Evolutionary conservation across 2,797 vertebrate species (phyloP), one percentile per base, ranked within the genome.

Genomic region (Enteromius unitaeniatus): DNA sequence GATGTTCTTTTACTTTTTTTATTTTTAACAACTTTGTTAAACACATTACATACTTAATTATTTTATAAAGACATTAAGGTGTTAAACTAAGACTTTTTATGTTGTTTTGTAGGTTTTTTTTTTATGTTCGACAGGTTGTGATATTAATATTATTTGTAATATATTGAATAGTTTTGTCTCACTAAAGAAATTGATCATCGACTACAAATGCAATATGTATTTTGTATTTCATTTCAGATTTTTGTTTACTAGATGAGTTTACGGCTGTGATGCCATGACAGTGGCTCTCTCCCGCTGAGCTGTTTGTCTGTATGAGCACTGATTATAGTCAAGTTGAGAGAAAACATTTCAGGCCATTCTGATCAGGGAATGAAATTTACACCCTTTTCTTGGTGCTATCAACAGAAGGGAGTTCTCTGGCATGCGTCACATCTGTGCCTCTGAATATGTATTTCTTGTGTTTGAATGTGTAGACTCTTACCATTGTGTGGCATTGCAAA

Each of bases 371-470:
- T 78, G 42, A 82, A 64, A 77, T 80, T 86, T 42, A 73, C 11
- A 67, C 23, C 31, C 47, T 65, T 86, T 70, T 74, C 67, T 82
- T 84, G 77, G 87, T 86, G 85, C 78, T 85, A 85, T 68, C 79
- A 76, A 86, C 74, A 53, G 28, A 78, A 47, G 37, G 65, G 67
- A 73, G 53, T 84, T 77, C 73, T 60, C 68, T 83, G 69, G 60
- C 60, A 64, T 77, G 17, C 58, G 53, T 88, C 73, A 84, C 84
- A 88, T 80, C 79, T 87, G 69, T 82, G 85, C 70, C 53, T 76
- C 77, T 78, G 68, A 82, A 76, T 45, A 51, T 6, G 68, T 76
- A 79, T 78, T 64, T 75, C 78, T 69, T 81, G 72, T 42, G 1
- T 82, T 65, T 47, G 31, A 40, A 53, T 84, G 28, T 70, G 51